These are phyloP conservation scores for Odobenus rosmarus DNA, from an alignment of 2,113 vertebrate species.

Conservation along the genomic window DNA sequence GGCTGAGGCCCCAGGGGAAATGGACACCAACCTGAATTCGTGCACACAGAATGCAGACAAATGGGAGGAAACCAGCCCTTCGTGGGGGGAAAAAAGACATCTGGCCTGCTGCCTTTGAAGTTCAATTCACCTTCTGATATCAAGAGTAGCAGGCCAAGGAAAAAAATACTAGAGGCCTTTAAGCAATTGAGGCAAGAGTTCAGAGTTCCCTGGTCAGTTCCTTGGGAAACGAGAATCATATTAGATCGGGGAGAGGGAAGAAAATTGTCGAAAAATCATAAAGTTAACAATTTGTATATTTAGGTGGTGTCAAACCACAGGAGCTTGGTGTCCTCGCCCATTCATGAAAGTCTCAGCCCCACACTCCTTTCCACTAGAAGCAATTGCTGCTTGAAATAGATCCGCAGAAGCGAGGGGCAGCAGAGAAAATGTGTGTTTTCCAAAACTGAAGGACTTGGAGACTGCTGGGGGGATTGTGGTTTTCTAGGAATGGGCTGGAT, in stretches of 20 bases:
- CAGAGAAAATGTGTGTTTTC: slow-evolving; percentile 18
- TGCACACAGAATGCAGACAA: background rate
- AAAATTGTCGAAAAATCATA: slow-evolving; percentile 4
- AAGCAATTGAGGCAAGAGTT: slow-evolving; percentile 52
- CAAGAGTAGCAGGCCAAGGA: background rate
- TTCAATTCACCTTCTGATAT: slow-evolving; percentile 22
- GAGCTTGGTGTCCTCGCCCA: background rate
- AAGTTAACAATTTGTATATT: slow-evolving; percentile 54
- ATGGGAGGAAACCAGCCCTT: slow-evolving; percentile 23
- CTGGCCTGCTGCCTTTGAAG: slow-evolving; percentile 62
- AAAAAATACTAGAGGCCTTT: slow-evolving; percentile 34
- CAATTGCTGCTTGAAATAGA: slow-evolving; percentile 15
- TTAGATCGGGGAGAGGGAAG: background rate
- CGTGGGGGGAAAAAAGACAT: background rate
- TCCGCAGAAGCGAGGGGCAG: background rate
- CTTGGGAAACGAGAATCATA: slow-evolving; percentile 62
- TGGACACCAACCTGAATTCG: background rate
- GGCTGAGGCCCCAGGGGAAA: background rate
- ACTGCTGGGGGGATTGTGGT: slow-evolving; percentile 35
- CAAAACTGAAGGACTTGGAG: slow-evolving; percentile 36
- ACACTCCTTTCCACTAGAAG: slow-evolving; percentile 44
- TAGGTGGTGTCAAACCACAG: slow-evolving; percentile 50
- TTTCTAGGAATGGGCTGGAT: slow-evolving; percentile 61
- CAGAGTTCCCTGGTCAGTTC: slow-evolving; percentile 48
- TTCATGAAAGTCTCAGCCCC: background rate